Percentiles rank a stretch among this genome's conserved stretches.
phyloP scores from a whole-genome alignment of 2,113 vertebrate genomes.

The Mastomys natalensis region DNA sequence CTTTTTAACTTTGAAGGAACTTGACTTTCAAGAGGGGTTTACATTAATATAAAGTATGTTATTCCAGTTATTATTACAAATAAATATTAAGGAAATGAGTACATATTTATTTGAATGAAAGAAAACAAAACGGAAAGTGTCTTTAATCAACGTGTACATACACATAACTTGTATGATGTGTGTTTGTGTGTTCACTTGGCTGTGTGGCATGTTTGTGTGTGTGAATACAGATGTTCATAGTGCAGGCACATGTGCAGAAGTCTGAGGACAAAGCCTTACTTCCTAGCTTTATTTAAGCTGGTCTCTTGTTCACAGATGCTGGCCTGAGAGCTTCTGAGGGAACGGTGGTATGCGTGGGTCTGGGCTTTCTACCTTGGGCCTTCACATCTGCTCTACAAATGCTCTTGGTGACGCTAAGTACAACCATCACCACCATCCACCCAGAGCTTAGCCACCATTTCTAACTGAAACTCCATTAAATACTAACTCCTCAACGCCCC shows the following conservation, averaged over 20 bases:
- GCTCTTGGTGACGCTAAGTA: neutral
- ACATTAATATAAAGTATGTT: neutral
- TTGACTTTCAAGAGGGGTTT: constrained; percentile 4
- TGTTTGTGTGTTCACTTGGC: neutral
- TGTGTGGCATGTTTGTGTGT: neutral
- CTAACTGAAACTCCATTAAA: neutral
- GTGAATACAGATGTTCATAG: neutral
- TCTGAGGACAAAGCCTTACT: neutral
- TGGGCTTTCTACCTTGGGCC: neutral
- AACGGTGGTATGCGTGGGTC: neutral
- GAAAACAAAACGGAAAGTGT: neutral
- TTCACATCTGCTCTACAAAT: neutral
- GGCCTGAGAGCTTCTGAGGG: neutral
- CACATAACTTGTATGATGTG: neutral
- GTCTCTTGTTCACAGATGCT: neutral
- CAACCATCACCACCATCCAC: too few species aligned
- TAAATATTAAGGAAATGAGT: constrained; percentile 38
- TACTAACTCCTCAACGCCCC: neutral
- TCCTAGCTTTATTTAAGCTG: too few species aligned
- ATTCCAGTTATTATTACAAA: constrained; percentile 7
- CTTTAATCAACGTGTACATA: neutral
- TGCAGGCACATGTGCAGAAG: too few species aligned
- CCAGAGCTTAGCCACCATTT: neutral
- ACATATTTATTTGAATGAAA: neutral
- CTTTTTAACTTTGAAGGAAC: constrained; percentile 1